These are phyloP conservation scores for Carabus problematicus DNA, from an alignment of 2,888 invertebrate genomes.

Conservation along the genomic window DNA sequence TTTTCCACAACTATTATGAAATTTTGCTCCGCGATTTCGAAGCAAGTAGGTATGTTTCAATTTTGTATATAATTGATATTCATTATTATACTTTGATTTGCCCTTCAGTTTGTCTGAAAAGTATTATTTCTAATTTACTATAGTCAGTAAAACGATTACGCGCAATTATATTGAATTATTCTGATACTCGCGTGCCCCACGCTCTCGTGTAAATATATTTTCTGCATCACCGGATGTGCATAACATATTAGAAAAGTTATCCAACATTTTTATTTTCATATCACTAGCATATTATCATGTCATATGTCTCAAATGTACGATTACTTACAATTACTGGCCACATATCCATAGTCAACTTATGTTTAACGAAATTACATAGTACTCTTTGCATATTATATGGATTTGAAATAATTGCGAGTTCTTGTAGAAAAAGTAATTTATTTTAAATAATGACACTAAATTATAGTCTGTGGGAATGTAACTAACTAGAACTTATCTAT, in stretches of 20 bases:
- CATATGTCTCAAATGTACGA: slow-evolving; percentile 5
- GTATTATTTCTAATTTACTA: too few species aligned
- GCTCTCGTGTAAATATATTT: slow-evolving; percentile 17
- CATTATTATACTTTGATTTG: too few species aligned
- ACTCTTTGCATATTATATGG: slow-evolving; percentile 8
- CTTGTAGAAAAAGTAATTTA: slow-evolving; percentile 28
- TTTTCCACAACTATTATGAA: too few species aligned
- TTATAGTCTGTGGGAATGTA: slow-evolving; percentile 15
- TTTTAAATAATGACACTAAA: slow-evolving; percentile 38
- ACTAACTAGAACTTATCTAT: background rate
- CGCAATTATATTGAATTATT: slow-evolving; percentile 22
- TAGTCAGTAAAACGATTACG: too few species aligned
- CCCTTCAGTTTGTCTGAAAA: too few species aligned
- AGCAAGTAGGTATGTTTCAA: too few species aligned
- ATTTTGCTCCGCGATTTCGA: too few species aligned
- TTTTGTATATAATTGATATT: too few species aligned
- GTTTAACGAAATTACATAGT: slow-evolving; percentile 27
- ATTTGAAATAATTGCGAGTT: slow-evolving; percentile 12
- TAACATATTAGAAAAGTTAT: slow-evolving; percentile 9
- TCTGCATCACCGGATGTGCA: slow-evolving; percentile 17
- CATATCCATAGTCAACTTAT: slow-evolving; percentile 9
- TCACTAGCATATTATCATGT: slow-evolving; percentile 23
- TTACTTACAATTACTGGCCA: slow-evolving; percentile 8
- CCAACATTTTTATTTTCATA: slow-evolving; percentile 21
- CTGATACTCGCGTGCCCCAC: slow-evolving; percentile 9